Base-by-base conservation (phyloP, 2,113 vertebrate species). In the Gila orcuttii region DNA sequence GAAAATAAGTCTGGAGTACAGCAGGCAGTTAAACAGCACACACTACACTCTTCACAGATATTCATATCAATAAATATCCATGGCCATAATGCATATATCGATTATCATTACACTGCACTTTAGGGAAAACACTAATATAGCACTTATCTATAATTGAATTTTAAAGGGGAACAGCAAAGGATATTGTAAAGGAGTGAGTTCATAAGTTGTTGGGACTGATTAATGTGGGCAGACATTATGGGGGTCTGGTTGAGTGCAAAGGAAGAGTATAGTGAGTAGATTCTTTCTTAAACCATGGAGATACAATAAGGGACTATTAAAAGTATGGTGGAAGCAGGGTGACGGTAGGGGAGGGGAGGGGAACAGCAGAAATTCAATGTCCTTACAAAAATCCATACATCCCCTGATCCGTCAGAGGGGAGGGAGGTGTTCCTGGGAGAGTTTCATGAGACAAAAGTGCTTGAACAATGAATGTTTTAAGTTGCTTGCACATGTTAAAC, bases 301-400 rank as follows among this genome's bases (percentile, higher is more conserved):
- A 42, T 79, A 64, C n/a, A 10, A 55, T 39, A 71, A 74, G 0
- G 42, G 68, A 57, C 74, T 42, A 42, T 23, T 13, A 80, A 57
- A 79, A 10, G 52, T 50, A 55, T 55, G 68, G 77, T 39, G 19
- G 42, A 57, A 28, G 77, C 19, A 3, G 25, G 33, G 21, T 69
- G 23, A 75, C n/a, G n/a, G 19, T 31, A 4, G 62, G 64, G 73
- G n/a, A 75, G 12, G 79, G 59, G 45, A 45, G 25, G 28, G 45
- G 55, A 88, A 86, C 76, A 50, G 66, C 64, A 82, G 50, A 86
- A 33, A n/a, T 28, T 74, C 79, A 88, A 75, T 74, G 84, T 92
- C 86, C 94, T 95, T 94, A 95, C 93, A 93, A 94, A 93, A 92
- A 94, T 88, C 92, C 79, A 88, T 92, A 93, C 89, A 87, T 93